Base-by-base conservation (phyloP, 2,888 invertebrate species). In the Luperina nickerlii region DNA sequence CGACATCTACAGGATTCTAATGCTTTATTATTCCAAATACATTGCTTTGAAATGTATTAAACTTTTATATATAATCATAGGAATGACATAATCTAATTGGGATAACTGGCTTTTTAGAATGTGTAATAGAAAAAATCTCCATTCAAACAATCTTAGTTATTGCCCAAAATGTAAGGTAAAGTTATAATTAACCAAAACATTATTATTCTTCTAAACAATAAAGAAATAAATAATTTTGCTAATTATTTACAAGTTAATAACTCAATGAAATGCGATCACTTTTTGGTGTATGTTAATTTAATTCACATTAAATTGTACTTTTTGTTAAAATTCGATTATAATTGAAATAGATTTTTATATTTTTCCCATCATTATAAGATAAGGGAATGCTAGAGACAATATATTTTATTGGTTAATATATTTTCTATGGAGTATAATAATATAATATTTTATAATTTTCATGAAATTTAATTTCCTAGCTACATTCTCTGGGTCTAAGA, bases 271-370 rank as follows among this genome's bases (percentile, higher is more conserved):
- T 85, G 87, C 74, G 38, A 70, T 83, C 24, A 69, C 24, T 72
- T 76, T 87, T 76, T 75, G 74, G 72, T 79, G 48, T 77, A 62
- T 51, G 68, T 62, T 77, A 38, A 62, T 60, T 87, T 71, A 60
- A 67, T 83, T 74, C 84, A 87, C 67, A 76, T 75, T 78, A 38
- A 88, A 88, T 89, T 88, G 90, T 88, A 88, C 88, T 89, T 86
- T 82, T 67, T 70, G 74, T 79, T 81, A 76, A 82, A 80, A 79
- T 48, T 76, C 75, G 65, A 73, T 77, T 85, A 81, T 62, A 74
- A 79, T 75, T 57, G 73, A 71, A 65, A 76, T 78, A 76, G 69
- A 74, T 71, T 78, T 76, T 65, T 76, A 76, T 24, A 66, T 48
- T 69, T 57, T 75, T 82, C 82, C 42, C 70, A 85, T 81, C 60